Conservation (phyloP, 2,888 invertebrate genomes). For the Bombyx huttoni region DNA sequence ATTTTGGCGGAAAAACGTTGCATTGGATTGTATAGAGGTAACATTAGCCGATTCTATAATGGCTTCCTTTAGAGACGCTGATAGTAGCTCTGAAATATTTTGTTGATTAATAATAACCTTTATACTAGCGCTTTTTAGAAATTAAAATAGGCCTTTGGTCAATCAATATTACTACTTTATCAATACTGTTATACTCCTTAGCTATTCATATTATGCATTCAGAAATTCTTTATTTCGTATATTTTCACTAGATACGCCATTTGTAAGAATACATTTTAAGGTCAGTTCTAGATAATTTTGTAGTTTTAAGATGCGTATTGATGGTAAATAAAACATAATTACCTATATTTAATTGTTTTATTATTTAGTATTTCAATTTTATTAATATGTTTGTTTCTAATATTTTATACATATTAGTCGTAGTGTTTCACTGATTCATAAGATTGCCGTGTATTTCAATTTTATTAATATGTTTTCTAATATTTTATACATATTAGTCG, state of each 20-base stretch:
- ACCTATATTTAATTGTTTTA: slow-evolving; percentile 27
- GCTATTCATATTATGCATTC: neutral
- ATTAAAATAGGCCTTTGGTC: neutral
- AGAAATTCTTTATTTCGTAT: neutral
- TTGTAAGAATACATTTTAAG: slow-evolving; percentile 23
- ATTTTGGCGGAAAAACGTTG: slow-evolving; percentile 27
- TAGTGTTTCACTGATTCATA: too few relatives aligned
- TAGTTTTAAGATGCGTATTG: slow-evolving; percentile 54
- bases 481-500: neutral
- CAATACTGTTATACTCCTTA: slow-evolving; percentile 28
- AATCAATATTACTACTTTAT: slow-evolving; percentile 10
- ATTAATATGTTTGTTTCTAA: neutral
- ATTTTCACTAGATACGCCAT: slow-evolving; percentile 22
- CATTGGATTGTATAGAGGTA: slow-evolving; percentile 22
- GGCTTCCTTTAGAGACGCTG: slow-evolving; percentile 28
- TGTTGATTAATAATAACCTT: neutral
- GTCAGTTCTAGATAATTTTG: slow-evolving; percentile 54
- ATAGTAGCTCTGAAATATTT: slow-evolving; percentile 1
- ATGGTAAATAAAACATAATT: slow-evolving; percentile 61
- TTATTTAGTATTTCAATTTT: slow-evolving; percentile 9
- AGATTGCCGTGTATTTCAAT: neutral
- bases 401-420: neutral
- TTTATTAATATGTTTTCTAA: neutral
- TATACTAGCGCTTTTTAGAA: neutral
- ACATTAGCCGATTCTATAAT: slow-evolving; percentile 16